These are phyloP conservation scores for Macrosteles quadrilineatus DNA, from an alignment of 1,140 invertebrate genomes.

Conservation along the genomic window DNA sequence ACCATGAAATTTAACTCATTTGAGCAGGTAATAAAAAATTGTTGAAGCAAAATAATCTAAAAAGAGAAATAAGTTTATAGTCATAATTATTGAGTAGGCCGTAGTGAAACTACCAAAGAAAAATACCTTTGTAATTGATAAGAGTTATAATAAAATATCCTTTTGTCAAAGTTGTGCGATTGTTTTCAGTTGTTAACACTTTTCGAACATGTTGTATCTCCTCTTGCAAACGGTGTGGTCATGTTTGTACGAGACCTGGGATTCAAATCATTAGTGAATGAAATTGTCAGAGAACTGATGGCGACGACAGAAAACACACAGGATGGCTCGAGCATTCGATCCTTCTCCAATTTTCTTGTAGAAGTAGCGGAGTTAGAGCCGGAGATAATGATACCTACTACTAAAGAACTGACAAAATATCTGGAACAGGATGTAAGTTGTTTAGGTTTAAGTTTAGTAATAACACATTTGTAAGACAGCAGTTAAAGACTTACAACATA, in stretches of 20 bases:
- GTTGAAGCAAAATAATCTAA: too few species aligned
- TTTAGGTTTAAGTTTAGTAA: conserved; percentile 51
- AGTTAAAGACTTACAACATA: too few species aligned
- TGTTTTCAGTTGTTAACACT: conserved; percentile 71
- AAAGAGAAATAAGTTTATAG: too few species aligned
- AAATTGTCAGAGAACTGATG: conserved; percentile 73
- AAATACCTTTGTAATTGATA: too few species aligned
- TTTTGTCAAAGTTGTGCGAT: too few species aligned
- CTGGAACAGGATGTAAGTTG: conserved; percentile 60
- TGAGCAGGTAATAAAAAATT: too few species aligned
- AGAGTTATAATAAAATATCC: too few species aligned
- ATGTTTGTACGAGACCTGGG: conserved; percentile 64
- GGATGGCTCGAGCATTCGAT: conserved; percentile 60
- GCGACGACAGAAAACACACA: conserved; percentile 58
- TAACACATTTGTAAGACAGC: too few species aligned
- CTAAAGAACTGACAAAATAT: conserved; percentile 58
- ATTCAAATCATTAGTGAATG: conserved; percentile 64
- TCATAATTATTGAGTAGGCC: too few species aligned
- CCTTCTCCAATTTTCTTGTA: conserved; percentile 67
- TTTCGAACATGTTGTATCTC: conserved; percentile 66
- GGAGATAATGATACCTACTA: conserved; percentile 62
- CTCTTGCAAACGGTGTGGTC: conserved; percentile 67
- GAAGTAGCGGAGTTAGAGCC: conserved; percentile 67
- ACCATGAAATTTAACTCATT: too few species aligned
- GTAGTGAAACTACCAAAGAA: too few species aligned